A percentile compares a stretch with the other conserved stretches of the same genome.
phyloP scores from a whole-genome alignment of 1,140 invertebrate genomes.

The Drosophila arizonae region DNA sequence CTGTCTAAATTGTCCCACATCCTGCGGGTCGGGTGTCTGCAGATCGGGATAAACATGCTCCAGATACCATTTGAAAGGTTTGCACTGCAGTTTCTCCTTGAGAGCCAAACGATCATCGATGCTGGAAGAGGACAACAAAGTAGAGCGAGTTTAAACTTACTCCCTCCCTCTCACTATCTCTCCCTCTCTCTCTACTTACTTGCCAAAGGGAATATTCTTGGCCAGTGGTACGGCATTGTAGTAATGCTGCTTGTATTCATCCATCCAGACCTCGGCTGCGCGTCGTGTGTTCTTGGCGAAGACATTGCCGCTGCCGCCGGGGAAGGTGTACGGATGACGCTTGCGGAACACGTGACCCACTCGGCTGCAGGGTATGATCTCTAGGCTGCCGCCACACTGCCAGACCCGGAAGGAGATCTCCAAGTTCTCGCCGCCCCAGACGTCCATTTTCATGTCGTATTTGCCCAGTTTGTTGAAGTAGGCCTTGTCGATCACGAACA shows the following conservation, averaged over 20 bases:
- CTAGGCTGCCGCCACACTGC: conserved; percentile 97
- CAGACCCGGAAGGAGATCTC: conserved; percentile 90
- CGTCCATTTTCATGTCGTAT: conserved; percentile 98
- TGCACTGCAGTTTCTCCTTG: conserved; percentile 93
- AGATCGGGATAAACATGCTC: conserved; percentile 98
- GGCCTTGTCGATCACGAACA: conserved; percentile 95
- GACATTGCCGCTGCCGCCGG: conserved; percentile 94
- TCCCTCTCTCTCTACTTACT: conserved; percentile 86
- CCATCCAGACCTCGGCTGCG: conserved; percentile 98
- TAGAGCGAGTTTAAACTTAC: not conserved
- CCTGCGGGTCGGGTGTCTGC: conserved; percentile 87
- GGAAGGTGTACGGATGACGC: conserved; percentile 97
- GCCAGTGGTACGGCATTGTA: conserved; percentile 93
- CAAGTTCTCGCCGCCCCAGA: conserved; percentile 90
- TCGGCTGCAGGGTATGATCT: conserved; percentile 96
- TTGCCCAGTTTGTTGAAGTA: conserved; percentile 98
- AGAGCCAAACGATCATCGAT: conserved; percentile 93
- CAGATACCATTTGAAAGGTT: conserved; percentile 98
- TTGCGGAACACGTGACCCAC: conserved; percentile 96
- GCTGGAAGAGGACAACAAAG: conserved; percentile 84
- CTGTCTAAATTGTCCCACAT: conserved; percentile 87
- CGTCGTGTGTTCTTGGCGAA: conserved; percentile 94
- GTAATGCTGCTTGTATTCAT: conserved; percentile 96
- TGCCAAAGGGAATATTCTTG: conserved; percentile 93
- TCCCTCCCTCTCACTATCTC: not conserved